phyloP scores from a whole-genome alignment of 2,797 vertebrate species.

The Rhinophrynus dorsalis region DNA sequence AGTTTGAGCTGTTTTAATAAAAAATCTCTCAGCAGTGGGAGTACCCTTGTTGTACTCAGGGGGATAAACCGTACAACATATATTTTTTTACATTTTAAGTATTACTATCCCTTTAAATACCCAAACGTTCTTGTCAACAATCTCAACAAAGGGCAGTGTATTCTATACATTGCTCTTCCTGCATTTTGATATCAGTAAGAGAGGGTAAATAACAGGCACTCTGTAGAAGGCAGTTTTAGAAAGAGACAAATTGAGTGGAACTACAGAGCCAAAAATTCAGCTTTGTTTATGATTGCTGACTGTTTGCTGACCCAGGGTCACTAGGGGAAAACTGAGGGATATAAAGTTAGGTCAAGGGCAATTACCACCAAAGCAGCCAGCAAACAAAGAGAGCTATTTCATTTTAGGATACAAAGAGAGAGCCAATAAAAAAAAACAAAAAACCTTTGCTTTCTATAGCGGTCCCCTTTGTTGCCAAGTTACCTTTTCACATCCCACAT shows the following conservation, averaged over 20 bases:
- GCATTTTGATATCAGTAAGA: background rate
- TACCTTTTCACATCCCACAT: constrained; percentile 11
- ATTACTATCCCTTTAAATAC: no score
- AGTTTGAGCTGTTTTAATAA: no score
- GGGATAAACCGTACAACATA: no score
- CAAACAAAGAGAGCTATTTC: constrained; percentile 29
- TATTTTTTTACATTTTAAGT: no score
- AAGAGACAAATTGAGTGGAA: background rate
- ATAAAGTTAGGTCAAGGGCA: constrained; percentile 42
- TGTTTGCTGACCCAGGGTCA: constrained; percentile 24
- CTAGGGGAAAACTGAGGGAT: constrained; percentile 11
- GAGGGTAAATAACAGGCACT: background rate
- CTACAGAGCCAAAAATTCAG: background rate
- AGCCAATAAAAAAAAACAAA: constrained; percentile 17
- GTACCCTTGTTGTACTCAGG: no score
- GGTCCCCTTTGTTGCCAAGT: constrained; percentile 4
- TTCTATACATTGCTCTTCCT: no score
- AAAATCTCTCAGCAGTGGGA: no score
- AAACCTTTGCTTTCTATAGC: constrained; percentile 10
- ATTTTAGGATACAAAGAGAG: background rate
- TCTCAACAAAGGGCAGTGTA: no score
- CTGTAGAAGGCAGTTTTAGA: background rate
- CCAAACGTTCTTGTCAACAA: no score
- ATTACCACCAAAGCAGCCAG: constrained; percentile 5
- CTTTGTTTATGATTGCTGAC: background rate